These are phyloP conservation scores for Struthidea cinerea DNA, from an alignment of 2,113 vertebrate species.

Conservation along the genomic window DNA sequence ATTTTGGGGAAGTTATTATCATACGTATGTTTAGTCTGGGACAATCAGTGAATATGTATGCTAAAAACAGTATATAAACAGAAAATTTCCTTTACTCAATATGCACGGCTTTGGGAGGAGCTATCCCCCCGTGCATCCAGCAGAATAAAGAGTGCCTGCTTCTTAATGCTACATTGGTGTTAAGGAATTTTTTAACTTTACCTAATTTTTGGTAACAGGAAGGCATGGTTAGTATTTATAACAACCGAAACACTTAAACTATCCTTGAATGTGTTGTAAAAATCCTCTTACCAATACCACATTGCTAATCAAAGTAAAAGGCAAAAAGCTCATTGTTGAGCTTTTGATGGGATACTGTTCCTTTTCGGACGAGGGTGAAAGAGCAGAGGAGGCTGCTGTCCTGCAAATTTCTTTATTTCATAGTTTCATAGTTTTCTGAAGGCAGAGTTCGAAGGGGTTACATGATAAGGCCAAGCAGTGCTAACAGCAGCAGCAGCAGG, in stretches of 20 bases:
- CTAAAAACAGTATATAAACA: background rate
- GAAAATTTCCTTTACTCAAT: background rate
- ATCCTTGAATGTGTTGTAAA: background rate
- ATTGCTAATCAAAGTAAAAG: background rate
- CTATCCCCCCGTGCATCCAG: background rate
- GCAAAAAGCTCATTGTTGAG: background rate
- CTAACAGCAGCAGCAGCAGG: too few species aligned
- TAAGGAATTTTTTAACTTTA: background rate
- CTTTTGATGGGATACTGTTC: too few species aligned
- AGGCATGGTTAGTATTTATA: background rate
- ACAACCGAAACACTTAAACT: background rate
- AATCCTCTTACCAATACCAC: background rate
- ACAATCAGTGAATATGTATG: background rate
- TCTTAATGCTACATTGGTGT: background rate
- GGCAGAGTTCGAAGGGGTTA: too few species aligned
- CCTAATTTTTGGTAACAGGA: background rate
- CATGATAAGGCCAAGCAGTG: too few species aligned
- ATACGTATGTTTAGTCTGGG: background rate
- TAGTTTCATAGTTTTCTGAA: too few species aligned
- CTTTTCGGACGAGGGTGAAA: too few species aligned
- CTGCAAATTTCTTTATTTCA: too few species aligned
- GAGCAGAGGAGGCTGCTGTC: too few species aligned
- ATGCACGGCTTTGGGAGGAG: accelerated
- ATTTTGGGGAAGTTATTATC: background rate
- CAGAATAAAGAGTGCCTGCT: background rate